These are phyloP conservation scores for Cynoglossus semilaevis DNA, from an alignment of 2,113 vertebrate genomes.

Conservation along the genomic window DNA sequence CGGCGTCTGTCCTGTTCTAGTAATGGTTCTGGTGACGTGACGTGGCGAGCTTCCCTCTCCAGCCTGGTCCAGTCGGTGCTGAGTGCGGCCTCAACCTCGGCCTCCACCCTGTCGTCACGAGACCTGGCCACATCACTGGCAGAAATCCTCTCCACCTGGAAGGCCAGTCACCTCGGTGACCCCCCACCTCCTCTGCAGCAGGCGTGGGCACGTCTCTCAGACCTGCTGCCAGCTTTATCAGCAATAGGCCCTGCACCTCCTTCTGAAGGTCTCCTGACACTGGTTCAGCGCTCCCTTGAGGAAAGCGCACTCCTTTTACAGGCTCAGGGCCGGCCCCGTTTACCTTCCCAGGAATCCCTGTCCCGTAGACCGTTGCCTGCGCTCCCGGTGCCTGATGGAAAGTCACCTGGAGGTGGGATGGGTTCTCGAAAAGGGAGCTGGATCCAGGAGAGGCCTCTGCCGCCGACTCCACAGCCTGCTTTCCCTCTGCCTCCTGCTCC, in stretches of 20 bases:
- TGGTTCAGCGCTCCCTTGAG: conserved; percentile 76
- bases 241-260: conserved; percentile 60
- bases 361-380: conserved; percentile 87
- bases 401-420: conserved; percentile 76
- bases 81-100: conserved; percentile 45
- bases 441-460: conserved; percentile 88
- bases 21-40: conserved; percentile 75
- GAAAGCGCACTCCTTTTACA: conserved; percentile 72
- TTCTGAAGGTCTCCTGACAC: conserved; percentile 63
- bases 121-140: conserved; percentile 75
- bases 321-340: conserved; percentile 77
- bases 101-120: conserved; percentile 56
- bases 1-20: conserved; percentile 77
- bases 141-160: conserved; percentile 78
- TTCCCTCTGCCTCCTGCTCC: conserved; percentile 68
- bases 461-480: conserved; percentile 80
- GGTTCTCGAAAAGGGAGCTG: conserved; percentile 84
- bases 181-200: conserved; percentile 71
- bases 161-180: conserved; percentile 67
- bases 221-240: conserved; percentile 71
- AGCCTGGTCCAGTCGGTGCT: conserved; percentile 72
- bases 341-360: conserved; percentile 85
- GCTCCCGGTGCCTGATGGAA: conserved; percentile 80
- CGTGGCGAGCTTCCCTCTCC: conserved; percentile 72
- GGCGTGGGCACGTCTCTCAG: conserved; percentile 73